Evolutionary conservation across 2,888 invertebrate genomes (phyloP).

Genomic region (Dasypogon diadema): DNA sequence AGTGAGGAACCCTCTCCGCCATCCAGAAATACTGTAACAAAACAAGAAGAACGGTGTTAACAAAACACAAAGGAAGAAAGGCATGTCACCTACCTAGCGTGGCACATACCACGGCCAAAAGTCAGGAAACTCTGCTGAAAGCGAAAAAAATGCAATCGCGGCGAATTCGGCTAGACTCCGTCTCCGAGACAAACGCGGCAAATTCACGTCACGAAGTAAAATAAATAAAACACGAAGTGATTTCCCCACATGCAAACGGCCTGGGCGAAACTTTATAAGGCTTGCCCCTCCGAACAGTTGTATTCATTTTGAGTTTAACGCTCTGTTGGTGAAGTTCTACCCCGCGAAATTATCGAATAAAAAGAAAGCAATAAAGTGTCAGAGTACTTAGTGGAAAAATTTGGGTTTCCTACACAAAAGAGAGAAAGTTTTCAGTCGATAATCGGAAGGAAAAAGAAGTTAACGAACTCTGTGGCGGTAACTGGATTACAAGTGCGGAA

Average conservation of each 20-base stretch:
- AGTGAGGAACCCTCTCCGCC: no score
- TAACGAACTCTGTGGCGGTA: not conserved
- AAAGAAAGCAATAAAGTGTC: not conserved
- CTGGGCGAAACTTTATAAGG: slow-evolving; percentile 56
- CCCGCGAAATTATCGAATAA: not conserved
- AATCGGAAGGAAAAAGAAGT: slow-evolving; percentile 14
- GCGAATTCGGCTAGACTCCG: slow-evolving; percentile 9
- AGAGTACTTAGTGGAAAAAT: no score
- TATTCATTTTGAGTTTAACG: slow-evolving; percentile 62
- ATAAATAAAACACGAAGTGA: not conserved
- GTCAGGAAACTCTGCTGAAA: not conserved
- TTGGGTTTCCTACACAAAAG: not conserved
- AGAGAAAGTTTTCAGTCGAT: slow-evolving; percentile 28
- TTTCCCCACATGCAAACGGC: slow-evolving; percentile 7
- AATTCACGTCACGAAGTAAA: not conserved
- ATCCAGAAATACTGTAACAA: no score
- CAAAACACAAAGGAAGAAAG: not conserved
- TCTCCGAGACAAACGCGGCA: not conserved
- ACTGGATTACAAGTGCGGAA: not conserved
- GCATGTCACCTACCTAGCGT: not conserved
- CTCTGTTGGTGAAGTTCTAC: slow-evolving; percentile 59
- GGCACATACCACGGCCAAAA: not conserved
- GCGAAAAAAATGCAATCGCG: not conserved
- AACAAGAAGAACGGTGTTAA: not conserved
- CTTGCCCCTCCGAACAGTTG: slow-evolving; percentile 58